Percentiles rank a stretch among this genome's conserved stretches.
phyloP scores from a whole-genome alignment of 2,797 vertebrate genomes.

The Onychomys torridus region DNA sequence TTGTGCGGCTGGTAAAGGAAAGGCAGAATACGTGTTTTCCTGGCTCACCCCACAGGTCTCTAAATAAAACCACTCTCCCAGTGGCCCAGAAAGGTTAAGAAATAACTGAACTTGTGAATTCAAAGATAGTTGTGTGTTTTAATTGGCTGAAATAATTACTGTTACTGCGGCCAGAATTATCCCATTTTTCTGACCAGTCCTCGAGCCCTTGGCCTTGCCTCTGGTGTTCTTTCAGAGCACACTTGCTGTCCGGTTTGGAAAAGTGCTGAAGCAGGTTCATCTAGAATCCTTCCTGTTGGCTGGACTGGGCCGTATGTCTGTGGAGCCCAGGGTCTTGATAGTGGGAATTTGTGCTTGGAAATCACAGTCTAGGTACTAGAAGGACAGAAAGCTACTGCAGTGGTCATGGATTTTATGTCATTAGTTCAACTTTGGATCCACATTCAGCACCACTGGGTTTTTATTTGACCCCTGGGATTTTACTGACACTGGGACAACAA shows the following conservation, averaged over 20 bases:
- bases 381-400: background rate
- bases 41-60: background rate
- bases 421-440: background rate
- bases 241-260: background rate
- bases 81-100: background rate
- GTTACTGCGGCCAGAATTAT: background rate
- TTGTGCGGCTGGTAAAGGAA: background rate
- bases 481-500: background rate
- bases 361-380: background rate
- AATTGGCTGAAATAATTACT: background rate
- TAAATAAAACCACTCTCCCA: background rate
- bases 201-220: background rate
- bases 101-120: background rate
- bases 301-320: background rate
- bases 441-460: background rate
- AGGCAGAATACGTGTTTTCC: background rate
- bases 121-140: conserved; percentile 24
- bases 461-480: background rate
- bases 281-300: background rate
- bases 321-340: background rate
- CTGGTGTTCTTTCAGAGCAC: background rate
- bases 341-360: background rate
- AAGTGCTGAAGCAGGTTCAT: background rate
- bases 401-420: background rate
- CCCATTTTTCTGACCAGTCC: background rate